Base-by-base conservation (phyloP, 2,888 invertebrate species). In the Geotrupes spiniger region DNA sequence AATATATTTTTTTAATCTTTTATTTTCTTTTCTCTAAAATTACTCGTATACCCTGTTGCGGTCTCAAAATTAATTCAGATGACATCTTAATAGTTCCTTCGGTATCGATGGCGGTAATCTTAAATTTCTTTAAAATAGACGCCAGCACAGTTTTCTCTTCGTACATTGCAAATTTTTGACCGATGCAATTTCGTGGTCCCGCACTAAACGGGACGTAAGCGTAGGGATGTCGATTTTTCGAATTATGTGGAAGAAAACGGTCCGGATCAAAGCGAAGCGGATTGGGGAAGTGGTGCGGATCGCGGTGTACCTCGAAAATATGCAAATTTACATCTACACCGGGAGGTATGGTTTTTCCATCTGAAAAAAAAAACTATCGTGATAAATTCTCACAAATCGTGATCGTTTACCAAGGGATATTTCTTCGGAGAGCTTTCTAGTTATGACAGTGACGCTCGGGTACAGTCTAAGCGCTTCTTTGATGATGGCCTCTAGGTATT, bases 381-480 rank as follows among this genome's bases (percentile, higher is more conserved):
- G n/a, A 8, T 10, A 10, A n/a, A 4, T 4, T n/a, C 17, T 16
- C 6, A 1, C 14, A 3, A 10, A 5, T 14, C 12, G 11, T 15
- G 2, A 15, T 1, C 6, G 21, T 48, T 52, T 54, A 69, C 69
- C 64, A 27, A 68, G 50, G 42, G 53, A 52, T 5, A 61, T 52
- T 42, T 65, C 63, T 52, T 67, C 60, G 1, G 51, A 53, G 14
- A 67, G 39, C 25, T 52, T 51, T 51, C 68, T 54, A 6, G 57
- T 59, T 21, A 70, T 60, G 33, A 65, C 53, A 6, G 67, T 67
- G 4, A 63, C 66, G 26, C 64, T 63, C 2, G 69, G 66, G 46
- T 64, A 68, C 4, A 69, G 40, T 17, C 68, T 52, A 37, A 70
- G 49, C 3, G 65, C 49, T 53, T 70, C 69, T 48, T 69, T 70